Evolutionary conservation across 2,797 vertebrate species (phyloP).

Genomic region (Cephalopachus bancanus): DNA sequence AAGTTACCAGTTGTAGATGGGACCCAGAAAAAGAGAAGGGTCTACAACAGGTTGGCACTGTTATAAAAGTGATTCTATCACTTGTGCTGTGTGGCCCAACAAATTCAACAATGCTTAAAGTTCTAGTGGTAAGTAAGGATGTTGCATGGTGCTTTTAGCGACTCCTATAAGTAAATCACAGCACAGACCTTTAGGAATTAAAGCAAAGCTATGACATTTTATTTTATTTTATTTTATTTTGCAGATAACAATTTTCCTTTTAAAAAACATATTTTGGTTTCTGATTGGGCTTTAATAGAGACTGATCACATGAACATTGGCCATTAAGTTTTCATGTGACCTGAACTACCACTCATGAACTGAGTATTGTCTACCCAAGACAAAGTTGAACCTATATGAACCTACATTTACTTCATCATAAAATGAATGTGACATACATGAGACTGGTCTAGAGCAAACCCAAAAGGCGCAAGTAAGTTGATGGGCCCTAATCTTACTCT

Average conservation of each 20-base stretch:
- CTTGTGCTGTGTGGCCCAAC: not conserved
- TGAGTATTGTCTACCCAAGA: not conserved
- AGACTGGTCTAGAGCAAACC: not conserved
- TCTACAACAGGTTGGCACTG: not conserved
- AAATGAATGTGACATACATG: not conserved
- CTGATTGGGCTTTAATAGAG: not conserved
- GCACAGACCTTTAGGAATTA: not conserved
- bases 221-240: not conserved
- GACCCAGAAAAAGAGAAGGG: not conserved
- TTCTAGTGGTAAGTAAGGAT: not conserved
- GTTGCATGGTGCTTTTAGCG: not conserved
- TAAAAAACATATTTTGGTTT: slow-evolving; percentile 22
- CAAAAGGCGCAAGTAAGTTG: not conserved
- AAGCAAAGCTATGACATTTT: not conserved
- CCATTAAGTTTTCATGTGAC: not conserved
- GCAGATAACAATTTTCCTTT: not conserved
- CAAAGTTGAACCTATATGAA: not conserved
- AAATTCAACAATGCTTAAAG: not conserved
- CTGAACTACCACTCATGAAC: not conserved
- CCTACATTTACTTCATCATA: not conserved
- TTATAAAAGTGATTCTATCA: not conserved
- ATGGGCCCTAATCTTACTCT: not conserved
- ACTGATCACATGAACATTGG: not conserved
- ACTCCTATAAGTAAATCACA: not conserved
- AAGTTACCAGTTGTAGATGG: not conserved